Conservation (phyloP, 2,888 invertebrate species). For the Eilema depressum region DNA sequence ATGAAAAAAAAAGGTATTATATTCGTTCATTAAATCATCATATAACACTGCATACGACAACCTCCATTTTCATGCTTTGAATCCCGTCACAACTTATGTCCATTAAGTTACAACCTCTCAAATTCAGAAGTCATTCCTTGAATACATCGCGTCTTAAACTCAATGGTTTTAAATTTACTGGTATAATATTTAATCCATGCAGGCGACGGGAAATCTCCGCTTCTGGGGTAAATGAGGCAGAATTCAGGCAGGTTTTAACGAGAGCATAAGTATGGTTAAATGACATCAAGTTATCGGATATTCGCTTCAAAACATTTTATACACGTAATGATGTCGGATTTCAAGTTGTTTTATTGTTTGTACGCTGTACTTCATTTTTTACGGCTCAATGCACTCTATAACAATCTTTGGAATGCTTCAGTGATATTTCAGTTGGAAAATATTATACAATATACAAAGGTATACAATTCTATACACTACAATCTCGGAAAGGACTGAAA, state of each 20-base stretch:
- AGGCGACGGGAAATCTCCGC: constrained; percentile 26
- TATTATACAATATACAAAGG: too few relatives aligned
- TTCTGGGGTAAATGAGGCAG: constrained; percentile 47
- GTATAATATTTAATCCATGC: constrained; percentile 48
- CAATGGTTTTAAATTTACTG: constrained; percentile 42
- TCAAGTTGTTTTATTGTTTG: not conserved
- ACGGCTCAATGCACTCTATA: not conserved
- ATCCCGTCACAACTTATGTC: constrained; percentile 14
- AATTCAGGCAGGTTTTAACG: constrained; percentile 52
- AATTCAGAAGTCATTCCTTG: constrained; percentile 13
- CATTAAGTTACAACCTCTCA: constrained; percentile 14
- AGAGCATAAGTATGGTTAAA: constrained; percentile 47
- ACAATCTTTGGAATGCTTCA: not conserved
- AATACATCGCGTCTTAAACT: constrained; percentile 18
- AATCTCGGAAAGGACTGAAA: too few relatives aligned
- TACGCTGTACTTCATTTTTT: not conserved
- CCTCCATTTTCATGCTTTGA: constrained; percentile 8
- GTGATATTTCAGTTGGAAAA: not conserved
- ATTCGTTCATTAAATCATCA: not conserved
- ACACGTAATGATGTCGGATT: constrained; percentile 15
- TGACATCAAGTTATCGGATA: constrained; percentile 44
- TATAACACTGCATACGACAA: constrained; percentile 10
- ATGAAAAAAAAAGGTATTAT: not conserved
- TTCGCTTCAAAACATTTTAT: constrained; percentile 40
- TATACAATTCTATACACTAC: too few relatives aligned